A percentile compares a stretch with the other conserved stretches of the same genome.
phyloP scores from a whole-genome alignment of 2,797 vertebrate genomes.

The Eidolon dupreanum region DNA sequence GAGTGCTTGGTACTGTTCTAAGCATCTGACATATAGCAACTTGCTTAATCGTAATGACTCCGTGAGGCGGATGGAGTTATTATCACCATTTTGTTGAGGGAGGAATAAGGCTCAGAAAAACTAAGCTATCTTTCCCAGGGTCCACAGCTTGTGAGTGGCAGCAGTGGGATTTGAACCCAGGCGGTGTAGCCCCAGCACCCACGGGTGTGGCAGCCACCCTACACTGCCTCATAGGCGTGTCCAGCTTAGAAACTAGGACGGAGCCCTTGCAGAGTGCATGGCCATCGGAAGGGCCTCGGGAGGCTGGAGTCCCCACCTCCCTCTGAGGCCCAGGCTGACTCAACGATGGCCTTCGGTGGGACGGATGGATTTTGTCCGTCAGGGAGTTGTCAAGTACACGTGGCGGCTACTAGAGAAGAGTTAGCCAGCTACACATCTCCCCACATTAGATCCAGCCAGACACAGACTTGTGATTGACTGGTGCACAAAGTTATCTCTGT shows the following conservation, averaged over 20 bases:
- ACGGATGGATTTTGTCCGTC: background rate
- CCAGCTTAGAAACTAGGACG: background rate
- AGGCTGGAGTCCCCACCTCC: no score
- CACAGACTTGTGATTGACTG: background rate
- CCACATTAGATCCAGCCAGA: background rate
- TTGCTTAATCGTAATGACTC: no score
- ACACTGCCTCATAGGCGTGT: no score
- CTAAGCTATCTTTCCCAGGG: background rate
- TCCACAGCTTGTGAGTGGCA: background rate
- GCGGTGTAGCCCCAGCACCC: background rate
- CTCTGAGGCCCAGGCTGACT: no score
- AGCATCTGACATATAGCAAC: background rate
- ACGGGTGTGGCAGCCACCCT: no score
- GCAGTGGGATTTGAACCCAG: background rate
- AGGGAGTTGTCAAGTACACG: no score
- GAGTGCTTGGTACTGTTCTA: background rate
- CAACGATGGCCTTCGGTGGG: accelerated
- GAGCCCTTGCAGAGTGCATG: background rate
- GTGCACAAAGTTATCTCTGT: background rate
- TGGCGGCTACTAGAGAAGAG: background rate
- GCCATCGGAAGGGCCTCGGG: background rate
- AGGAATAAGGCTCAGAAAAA: background rate
- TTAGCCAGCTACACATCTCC: background rate
- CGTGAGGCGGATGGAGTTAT: no score
- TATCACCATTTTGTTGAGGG: background rate